Conservation (phyloP, 2,797 vertebrate species). For the Masticophis lateralis region DNA sequence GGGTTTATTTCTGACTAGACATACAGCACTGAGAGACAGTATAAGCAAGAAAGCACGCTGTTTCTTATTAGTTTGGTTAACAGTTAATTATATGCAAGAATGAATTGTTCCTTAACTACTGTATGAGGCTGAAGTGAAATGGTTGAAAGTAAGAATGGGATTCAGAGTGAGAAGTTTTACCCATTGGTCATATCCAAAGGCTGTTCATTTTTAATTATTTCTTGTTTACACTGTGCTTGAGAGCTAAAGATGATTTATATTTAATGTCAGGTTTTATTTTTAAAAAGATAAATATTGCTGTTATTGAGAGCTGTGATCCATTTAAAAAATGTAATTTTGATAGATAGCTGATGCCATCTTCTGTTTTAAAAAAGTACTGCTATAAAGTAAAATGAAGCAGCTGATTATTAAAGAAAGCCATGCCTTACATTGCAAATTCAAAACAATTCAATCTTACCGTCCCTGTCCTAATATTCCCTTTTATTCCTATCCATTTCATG, state of each 20-base stretch:
- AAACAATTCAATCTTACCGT: background rate
- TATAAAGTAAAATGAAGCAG: conserved; percentile 1
- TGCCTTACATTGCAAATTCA: background rate
- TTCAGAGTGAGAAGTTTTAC: conserved; percentile 48
- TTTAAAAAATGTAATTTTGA: conserved; percentile 13
- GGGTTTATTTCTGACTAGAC: background rate
- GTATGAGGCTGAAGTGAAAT: background rate
- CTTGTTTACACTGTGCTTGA: conserved; percentile 57
- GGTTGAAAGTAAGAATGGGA: background rate
- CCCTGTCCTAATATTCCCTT: too few relatives aligned
- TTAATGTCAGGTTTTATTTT: conserved; percentile 64
- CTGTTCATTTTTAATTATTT: conserved; percentile 66
- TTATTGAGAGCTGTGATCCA: conserved; percentile 37
- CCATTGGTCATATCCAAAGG: conserved; percentile 45
- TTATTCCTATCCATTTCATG: too few relatives aligned
- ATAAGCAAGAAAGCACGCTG: background rate
- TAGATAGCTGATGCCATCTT: conserved; percentile 68
- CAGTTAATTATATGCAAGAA: background rate
- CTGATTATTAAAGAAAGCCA: conserved; percentile 1
- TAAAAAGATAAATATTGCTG: conserved; percentile 15
- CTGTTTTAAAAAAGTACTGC: conserved; percentile 59
- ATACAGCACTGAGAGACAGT: background rate
- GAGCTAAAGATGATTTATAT: conserved; percentile 67
- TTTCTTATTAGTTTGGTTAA: background rate
- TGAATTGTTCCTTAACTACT: conserved; percentile 3